phyloP scores from a whole-genome alignment of 2,888 invertebrate species.

The Globia sparganii region DNA sequence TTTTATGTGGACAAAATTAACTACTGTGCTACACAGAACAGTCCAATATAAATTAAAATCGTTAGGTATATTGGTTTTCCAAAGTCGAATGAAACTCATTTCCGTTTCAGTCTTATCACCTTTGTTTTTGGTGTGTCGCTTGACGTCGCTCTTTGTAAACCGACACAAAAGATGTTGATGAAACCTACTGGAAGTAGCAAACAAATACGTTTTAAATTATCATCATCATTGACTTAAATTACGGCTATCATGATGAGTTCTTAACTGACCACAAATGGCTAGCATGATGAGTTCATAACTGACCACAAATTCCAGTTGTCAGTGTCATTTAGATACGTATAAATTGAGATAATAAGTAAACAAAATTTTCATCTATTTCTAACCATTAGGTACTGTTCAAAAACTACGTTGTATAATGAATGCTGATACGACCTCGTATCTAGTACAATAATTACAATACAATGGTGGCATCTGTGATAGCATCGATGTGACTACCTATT shows the following conservation, averaged over 20 bases:
- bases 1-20: neutral
- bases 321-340: constrained; percentile 10
- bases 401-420: constrained; percentile 1
- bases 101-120: constrained; percentile 48
- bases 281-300: constrained; percentile 7
- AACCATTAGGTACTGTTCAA: constrained; percentile 9
- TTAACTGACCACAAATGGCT: constrained; percentile 12
- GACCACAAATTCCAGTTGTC: constrained; percentile 9
- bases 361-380: constrained; percentile 9
- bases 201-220: constrained; percentile 38
- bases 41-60: constrained; percentile 16
- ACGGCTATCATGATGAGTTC: constrained; percentile 17
- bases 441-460: constrained; percentile 60
- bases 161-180: constrained; percentile 33
- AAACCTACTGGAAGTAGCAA: constrained; percentile 15
- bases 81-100: constrained; percentile 35
- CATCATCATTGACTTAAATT: constrained; percentile 11
- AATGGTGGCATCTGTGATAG: constrained; percentile 56
- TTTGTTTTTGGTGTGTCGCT: constrained; percentile 32
- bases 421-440: constrained; percentile 49
- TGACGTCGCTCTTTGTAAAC: constrained; percentile 45
- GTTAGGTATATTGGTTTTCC: constrained; percentile 30
- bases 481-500: constrained; percentile 31
- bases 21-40: neutral
- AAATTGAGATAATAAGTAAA: constrained; percentile 9